phyloP scores from a whole-genome alignment of 64 coral and sea anemone species.

The Montipora capricornis region DNA sequence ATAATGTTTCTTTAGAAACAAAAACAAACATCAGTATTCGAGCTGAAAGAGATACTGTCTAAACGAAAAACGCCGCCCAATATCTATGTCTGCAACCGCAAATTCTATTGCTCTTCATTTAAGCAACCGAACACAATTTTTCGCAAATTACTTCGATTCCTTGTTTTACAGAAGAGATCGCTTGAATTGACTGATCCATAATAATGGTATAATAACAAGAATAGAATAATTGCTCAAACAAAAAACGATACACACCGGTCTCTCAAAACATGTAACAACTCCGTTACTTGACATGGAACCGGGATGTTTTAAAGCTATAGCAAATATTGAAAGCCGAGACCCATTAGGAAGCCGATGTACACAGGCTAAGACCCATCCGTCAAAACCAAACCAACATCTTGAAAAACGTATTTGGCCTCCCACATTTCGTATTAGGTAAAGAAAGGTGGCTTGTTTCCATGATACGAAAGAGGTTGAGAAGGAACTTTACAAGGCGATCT shows the following conservation, averaged over 20 bases:
- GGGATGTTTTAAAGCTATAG: not conserved
- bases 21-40: not conserved
- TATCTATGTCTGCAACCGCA: not conserved
- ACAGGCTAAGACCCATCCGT: not conserved
- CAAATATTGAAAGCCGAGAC: not conserved
- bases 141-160: not conserved
- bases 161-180: not conserved
- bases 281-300: too few relatives aligned
- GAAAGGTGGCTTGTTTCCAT: not conserved
- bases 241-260: not conserved
- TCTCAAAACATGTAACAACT: not conserved
- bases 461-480: slow-evolving; percentile 19
- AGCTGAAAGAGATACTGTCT: slow-evolving; percentile 3
- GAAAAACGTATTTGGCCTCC: not conserved
- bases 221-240: slow-evolving; percentile 41
- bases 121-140: not conserved
- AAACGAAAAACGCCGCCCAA: not conserved
- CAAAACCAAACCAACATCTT: not conserved
- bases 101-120: not conserved
- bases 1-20: slow-evolving; percentile 12
- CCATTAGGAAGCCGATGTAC: too few relatives aligned
- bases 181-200: not conserved
- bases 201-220: not conserved
- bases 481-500: not conserved
- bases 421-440: not conserved